A percentile compares a stretch with the other conserved stretches of the same genome.
These are phyloP conservation scores for Phoenoteleia sp. DNA, from an alignment of 2,888 invertebrate genomes.

Conservation along the genomic window DNA sequence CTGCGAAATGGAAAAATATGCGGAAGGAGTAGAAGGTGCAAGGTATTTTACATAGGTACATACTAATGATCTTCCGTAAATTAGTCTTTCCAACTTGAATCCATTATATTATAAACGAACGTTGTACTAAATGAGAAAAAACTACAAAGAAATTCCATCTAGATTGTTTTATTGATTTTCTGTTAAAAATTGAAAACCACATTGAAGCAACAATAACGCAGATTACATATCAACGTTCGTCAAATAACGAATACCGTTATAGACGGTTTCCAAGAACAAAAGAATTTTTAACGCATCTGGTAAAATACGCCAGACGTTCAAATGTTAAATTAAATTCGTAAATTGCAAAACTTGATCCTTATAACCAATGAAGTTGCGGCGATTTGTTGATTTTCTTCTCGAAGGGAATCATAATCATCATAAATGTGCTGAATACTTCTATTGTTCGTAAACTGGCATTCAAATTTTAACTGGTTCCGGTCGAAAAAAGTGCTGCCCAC, in stretches of 20 bases:
- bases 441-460: conserved; percentile 61
- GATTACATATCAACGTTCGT: conserved; percentile 29
- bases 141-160: no score
- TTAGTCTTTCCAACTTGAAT: conserved; percentile 13
- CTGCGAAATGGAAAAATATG: conserved; percentile 1
- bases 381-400: conserved; percentile 41
- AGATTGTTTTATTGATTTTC: conserved; percentile 2
- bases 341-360: conserved; percentile 27
- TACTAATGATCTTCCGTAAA: background rate
- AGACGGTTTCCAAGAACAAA: conserved; percentile 18
- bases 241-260: conserved; percentile 6
- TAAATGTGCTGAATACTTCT: conserved; percentile 50
- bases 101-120: background rate
- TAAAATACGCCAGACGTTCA: conserved; percentile 16
- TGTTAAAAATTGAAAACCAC: background rate
- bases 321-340: conserved; percentile 28
- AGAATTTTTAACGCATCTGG: conserved; percentile 39
- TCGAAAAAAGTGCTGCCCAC: conserved; percentile 54
- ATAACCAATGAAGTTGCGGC: conserved; percentile 5
- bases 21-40: no score
- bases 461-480: conserved; percentile 50
- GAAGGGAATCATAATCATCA: conserved; percentile 58
- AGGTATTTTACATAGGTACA: background rate
- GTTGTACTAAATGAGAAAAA: background rate
- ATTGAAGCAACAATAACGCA: conserved; percentile 19